Base-by-base conservation (phyloP, 2,797 vertebrate genomes). In the Periparus ater region DNA sequence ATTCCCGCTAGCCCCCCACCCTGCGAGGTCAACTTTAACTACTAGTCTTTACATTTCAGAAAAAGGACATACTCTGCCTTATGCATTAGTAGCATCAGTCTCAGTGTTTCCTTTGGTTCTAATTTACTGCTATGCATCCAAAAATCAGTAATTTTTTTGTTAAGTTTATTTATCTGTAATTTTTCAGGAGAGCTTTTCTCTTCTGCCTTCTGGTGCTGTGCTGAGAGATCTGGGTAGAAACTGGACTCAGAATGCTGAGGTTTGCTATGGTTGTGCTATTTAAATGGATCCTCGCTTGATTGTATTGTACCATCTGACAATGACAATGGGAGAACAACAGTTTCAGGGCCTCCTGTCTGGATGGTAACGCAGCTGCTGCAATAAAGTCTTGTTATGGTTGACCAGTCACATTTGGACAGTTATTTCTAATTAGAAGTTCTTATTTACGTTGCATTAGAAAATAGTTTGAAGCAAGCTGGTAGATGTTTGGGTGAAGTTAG, bases 251-350 rank as follows among this genome's bases (percentile, higher is more conserved):
- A 58, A 73, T 76, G 76, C 76, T 75, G 66, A 48, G 83, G n/a
- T 96, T 93, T 91, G 83, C 85, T 79, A 2, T 45, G 58, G 51
- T 32, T 94, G 45, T 84, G 40, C 70, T 91, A 4, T 95, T 94
- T 95, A 95, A 96, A 93, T 92, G 85, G 80, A 42, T 96, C 30
- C 47, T 90, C 34, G 86, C 88, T 74, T 85, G 72, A 93, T 90
- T 93, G 60, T 93, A 32, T 95, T 88, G 50, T 88, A 65, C 60
- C 75, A 82, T 88, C 91, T 82, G 67, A 89, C 85, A 82, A 65
- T 93, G 89, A 87, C 77, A 94, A 70, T 63, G 40, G 44, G 79
- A 89, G 91, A 71, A 68, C 15, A 63, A 83, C 79, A 66, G 30
- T 72, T 50, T 91, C 83, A 79, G 80, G 66, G 36, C 38, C 84